Base-by-base conservation (phyloP, 2,888 invertebrate species). In the Villa cingulata region DNA sequence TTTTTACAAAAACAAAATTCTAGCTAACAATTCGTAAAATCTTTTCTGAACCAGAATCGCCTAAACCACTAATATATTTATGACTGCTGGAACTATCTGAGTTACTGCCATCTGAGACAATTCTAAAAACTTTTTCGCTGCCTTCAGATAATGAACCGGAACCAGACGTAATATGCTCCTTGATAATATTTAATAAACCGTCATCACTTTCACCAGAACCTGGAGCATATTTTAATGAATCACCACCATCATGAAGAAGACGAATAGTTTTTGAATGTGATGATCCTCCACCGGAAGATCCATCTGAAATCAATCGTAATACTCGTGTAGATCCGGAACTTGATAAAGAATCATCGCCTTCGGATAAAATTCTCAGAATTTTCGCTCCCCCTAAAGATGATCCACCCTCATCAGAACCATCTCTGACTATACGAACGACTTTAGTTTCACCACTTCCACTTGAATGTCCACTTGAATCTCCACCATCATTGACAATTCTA, bases 321-420 rank as follows among this genome's bases (percentile, higher is more conserved):
- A 45, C 39, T 18, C 37, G 38, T 4, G 45, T 32, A 19, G 39
- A 27, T 39, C 29, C 39, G 2, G 29, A 19, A 7, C 18, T 18
- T 3, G 29, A 14, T 32, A 32, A 9, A 3, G 32, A 16, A 12
- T 32, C 32, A n/a, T 19, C 18, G 5, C 45, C 39, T 4, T 45
- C 39, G 1, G 45, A 45, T 18, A 45, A 39, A 2, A 45, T 27
- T 34, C 45, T 29, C 12, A 45, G 19, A 19, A 45, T 32, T 40
- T 39, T 45, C 2, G 34, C 19, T 18, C 39, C 39, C 14, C 36
- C 36, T 37, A 18, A 36, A 36, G 10, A 10, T 9, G 23, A 38
- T 29, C 34, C 18, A 15, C 3, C 29, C 9, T 9, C 29, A 12
- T 12, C 29, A 12, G 3, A 3, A 32, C 29, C 29, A 12, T 32